A percentile compares a stretch with the other conserved stretches of the same genome.
Evolutionary conservation across 2,797 vertebrate species (phyloP).

Genomic region (Hipposideros larvatus): DNA sequence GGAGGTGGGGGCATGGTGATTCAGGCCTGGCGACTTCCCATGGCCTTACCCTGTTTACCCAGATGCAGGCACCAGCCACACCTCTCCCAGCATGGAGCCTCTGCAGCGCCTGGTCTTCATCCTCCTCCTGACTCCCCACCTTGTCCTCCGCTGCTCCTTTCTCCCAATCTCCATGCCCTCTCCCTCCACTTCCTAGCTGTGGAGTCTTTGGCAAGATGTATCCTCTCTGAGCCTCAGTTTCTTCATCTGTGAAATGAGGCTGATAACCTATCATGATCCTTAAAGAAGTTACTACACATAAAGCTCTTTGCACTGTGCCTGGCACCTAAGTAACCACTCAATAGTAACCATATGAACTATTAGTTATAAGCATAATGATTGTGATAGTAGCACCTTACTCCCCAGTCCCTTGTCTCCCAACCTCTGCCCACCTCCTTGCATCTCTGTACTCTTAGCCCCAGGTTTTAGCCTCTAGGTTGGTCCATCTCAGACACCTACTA

Average conservation of each 20-base stretch:
- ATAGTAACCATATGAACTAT: too few relatives aligned
- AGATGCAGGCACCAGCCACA: constrained; percentile 1
- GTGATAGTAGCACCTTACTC: neutral
- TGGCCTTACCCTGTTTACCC: constrained; percentile 67
- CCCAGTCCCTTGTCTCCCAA: rapidly evolving
- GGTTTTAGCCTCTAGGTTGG: neutral
- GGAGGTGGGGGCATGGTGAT: constrained; percentile 31
- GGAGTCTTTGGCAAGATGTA: constrained; percentile 15
- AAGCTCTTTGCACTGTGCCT: neutral
- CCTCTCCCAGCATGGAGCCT: neutral
- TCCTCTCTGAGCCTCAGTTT: neutral
- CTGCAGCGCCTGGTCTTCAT: neutral
- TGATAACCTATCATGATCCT: neutral
- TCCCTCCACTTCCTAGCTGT: neutral
- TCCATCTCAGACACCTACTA: neutral
- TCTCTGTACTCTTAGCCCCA: neutral
- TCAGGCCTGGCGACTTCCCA: constrained; percentile 61
- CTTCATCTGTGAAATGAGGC: constrained; percentile 55
- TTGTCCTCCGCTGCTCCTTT: neutral
- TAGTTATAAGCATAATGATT: neutral
- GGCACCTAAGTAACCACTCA: neutral
- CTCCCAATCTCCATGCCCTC: neutral
- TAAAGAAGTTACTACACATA: neutral
- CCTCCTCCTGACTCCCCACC: neutral
- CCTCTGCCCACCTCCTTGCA: neutral